These are phyloP conservation scores for Narcine bancroftii DNA, from an alignment of 2,113 vertebrate species.

Conservation along the genomic window DNA sequence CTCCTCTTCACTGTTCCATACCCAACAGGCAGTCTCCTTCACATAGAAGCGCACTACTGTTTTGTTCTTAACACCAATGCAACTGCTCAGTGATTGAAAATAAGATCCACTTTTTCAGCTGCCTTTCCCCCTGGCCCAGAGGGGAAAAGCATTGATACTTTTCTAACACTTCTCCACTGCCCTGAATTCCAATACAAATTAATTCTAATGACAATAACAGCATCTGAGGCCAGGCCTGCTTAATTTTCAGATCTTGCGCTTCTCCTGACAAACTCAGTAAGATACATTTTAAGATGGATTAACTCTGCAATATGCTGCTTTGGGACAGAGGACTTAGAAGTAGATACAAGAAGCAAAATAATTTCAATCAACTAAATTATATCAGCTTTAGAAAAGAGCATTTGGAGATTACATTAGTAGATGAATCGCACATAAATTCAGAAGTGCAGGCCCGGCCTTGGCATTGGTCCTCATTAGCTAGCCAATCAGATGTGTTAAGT, in stretches of 20 bases:
- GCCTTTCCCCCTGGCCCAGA: not conserved
- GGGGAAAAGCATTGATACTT: not conserved
- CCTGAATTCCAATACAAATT: not conserved
- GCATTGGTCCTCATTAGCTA: not conserved
- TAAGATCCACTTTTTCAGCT: not conserved
- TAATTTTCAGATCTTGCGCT: not conserved
- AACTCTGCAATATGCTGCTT: too few relatives aligned
- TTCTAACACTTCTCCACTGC: not conserved
- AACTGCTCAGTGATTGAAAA: not conserved
- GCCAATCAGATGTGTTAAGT: not conserved
- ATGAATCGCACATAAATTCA: not conserved
- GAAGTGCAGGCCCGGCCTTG: not conserved
- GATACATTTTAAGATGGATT: not conserved
- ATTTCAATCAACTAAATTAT: not conserved
- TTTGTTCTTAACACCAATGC: too few relatives aligned
- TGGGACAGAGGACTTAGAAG: not conserved
- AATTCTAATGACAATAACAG: not conserved
- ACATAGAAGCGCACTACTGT: not conserved
- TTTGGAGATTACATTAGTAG: not conserved
- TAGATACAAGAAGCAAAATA: not conserved
- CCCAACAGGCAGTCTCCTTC: not conserved
- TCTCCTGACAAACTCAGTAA: not conserved
- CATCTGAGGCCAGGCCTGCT: not conserved
- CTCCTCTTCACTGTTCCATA: not conserved
- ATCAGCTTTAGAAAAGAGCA: not conserved